phyloP scores from a whole-genome alignment of 2,113 vertebrate genomes.

The Lophura nycthemera region DNA sequence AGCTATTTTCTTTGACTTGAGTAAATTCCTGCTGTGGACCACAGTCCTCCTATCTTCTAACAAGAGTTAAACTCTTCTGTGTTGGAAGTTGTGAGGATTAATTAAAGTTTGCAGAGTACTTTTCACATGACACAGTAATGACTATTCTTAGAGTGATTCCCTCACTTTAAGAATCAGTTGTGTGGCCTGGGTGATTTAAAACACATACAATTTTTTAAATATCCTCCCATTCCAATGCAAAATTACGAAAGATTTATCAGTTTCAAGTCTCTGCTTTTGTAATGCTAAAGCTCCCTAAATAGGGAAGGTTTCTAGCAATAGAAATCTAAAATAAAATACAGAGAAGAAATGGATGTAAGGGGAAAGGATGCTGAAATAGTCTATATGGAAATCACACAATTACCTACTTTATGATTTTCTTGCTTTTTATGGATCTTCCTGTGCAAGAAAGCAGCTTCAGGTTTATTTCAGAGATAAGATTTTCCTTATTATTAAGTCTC shows the following conservation, averaged over 20 bases:
- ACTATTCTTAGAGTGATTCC: too few relatives aligned
- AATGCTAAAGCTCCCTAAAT: not conserved
- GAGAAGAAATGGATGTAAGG: not conserved
- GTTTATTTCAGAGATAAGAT: not conserved
- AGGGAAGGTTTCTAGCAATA: not conserved
- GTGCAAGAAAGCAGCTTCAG: not conserved
- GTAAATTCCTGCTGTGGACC: not conserved
- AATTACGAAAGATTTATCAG: not conserved
- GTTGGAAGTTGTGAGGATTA: not conserved
- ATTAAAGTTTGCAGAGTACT: not conserved
- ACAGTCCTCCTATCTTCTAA: not conserved
- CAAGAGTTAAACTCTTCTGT: not conserved
- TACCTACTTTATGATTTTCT: not conserved
- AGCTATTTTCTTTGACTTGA: not conserved
- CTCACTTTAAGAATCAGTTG: not conserved
- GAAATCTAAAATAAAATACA: not conserved
- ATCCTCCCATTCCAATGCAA: not conserved
- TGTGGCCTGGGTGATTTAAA: not conserved
- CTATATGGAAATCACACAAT: not conserved
- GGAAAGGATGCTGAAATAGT: not conserved
- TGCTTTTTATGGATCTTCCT: not conserved
- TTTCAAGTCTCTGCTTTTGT: not conserved
- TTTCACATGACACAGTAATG: not conserved
- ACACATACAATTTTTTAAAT: not conserved
- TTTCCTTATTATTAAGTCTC: not conserved